Evolutionary conservation across 2,113 vertebrate species (phyloP).

Genomic region (Neotoma lepida): DNA sequence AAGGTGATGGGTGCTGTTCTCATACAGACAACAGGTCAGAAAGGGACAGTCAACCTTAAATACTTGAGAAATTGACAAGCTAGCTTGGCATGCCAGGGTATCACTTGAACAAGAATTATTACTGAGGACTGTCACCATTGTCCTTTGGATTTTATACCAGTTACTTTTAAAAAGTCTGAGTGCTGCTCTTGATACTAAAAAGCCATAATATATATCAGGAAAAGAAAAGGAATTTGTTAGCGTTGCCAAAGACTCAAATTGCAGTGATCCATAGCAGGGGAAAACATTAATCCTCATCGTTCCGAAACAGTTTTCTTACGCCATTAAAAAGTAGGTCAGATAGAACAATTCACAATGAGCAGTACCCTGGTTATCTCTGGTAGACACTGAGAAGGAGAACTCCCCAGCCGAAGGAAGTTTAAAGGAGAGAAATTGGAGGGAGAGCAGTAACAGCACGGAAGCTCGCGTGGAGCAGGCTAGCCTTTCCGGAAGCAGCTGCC

Average conservation of each 20-base stretch:
- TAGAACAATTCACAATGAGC: not conserved
- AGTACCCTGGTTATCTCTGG: not conserved
- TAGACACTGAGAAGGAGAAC: not conserved
- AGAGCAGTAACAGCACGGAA: accelerated
- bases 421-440: not conserved
- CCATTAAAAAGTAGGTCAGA: not conserved
- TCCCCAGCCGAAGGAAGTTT: not conserved
- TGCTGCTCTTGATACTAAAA: not conserved
- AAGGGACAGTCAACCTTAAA: not conserved
- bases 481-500: not conserved
- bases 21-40: not conserved
- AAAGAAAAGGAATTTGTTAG: constrained; percentile 51
- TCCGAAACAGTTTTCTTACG: not conserved
- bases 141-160: constrained; percentile 26
- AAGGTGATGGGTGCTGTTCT: not conserved
- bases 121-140: not conserved
- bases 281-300: constrained; percentile 11
- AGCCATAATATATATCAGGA: not conserved
- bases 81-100: not conserved
- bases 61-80: not conserved
- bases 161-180: not conserved
- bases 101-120: not conserved
- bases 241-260: not conserved
- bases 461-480: not conserved
- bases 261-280: not conserved